These are phyloP conservation scores for Athene cunicularia DNA, from an alignment of 2,113 vertebrate species.

Conservation along the genomic window DNA sequence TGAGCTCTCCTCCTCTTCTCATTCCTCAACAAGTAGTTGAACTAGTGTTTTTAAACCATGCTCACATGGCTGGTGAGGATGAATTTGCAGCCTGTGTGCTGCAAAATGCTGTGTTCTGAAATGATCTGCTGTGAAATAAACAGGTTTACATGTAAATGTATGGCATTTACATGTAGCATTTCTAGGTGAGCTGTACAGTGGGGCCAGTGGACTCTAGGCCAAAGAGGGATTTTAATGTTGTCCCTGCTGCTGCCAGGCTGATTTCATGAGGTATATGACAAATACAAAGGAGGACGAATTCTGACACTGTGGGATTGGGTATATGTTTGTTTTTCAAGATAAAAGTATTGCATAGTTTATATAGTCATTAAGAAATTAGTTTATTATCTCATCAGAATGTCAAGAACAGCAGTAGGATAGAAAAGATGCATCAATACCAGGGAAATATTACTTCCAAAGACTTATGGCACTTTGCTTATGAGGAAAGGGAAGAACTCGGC, in stretches of 20 bases:
- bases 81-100: neutral
- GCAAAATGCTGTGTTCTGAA: neutral
- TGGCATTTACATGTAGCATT: neutral
- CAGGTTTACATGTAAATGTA: neutral
- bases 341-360: neutral
- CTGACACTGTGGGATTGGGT: neutral
- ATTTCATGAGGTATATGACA: neutral
- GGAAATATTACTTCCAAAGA: neutral
- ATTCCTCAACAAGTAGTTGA: neutral
- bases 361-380: neutral
- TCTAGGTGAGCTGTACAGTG: neutral
- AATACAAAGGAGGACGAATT: neutral
- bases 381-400: neutral
- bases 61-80: rapidly evolving
- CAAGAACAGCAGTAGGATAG: neutral
- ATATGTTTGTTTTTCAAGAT: neutral
- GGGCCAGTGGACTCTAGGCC: neutral
- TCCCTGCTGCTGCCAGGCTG: neutral
- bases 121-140: neutral
- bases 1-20: neutral
- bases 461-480: neutral
- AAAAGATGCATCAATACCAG: neutral
- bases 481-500: neutral
- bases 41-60: neutral
- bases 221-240: neutral